Percentiles rank a stretch among this genome's conserved stretches.
phyloP scores from a whole-genome alignment of 2,797 vertebrate genomes.

The Parambassis ranga region DNA sequence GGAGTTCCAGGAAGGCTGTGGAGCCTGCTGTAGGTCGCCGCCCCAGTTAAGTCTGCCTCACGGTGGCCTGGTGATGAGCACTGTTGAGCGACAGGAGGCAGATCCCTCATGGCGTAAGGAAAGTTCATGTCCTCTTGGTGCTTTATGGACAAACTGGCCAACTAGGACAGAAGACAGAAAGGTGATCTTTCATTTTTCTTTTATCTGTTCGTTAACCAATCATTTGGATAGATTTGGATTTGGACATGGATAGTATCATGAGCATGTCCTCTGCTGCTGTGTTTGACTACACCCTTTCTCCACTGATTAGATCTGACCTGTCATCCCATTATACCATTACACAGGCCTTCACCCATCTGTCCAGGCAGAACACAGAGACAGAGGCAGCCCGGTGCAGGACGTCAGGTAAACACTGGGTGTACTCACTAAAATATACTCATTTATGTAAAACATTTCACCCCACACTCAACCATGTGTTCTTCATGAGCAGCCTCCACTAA shows the following conservation, averaged over 20 bases:
- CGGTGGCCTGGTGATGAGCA: slow-evolving; percentile 22
- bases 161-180: slow-evolving; percentile 40
- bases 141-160: slow-evolving; percentile 78
- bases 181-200: no score
- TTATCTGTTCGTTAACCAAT: no score
- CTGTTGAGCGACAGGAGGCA: slow-evolving; percentile 42
- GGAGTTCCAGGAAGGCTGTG: slow-evolving; percentile 34
- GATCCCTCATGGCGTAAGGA: slow-evolving; percentile 83
- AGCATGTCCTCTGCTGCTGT: slow-evolving; percentile 1
- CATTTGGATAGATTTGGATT: no score
- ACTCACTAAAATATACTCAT: no score
- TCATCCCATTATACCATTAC: slow-evolving; percentile 63
- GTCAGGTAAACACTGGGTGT: not conserved
- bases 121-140: slow-evolving; percentile 85
- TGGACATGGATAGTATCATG: not conserved
- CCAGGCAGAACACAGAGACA: not conserved
- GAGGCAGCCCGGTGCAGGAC: not conserved
- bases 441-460: no score
- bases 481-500: not conserved
- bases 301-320: slow-evolving; percentile 39
- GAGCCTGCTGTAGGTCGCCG: slow-evolving; percentile 25
- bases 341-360: slow-evolving; percentile 49
- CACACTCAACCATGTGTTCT: no score
- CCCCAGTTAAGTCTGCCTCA: slow-evolving; percentile 24
- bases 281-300: slow-evolving; percentile 17